phyloP scores from a whole-genome alignment of 2,888 invertebrate genomes.

The Petrophora chlorosata region DNA sequence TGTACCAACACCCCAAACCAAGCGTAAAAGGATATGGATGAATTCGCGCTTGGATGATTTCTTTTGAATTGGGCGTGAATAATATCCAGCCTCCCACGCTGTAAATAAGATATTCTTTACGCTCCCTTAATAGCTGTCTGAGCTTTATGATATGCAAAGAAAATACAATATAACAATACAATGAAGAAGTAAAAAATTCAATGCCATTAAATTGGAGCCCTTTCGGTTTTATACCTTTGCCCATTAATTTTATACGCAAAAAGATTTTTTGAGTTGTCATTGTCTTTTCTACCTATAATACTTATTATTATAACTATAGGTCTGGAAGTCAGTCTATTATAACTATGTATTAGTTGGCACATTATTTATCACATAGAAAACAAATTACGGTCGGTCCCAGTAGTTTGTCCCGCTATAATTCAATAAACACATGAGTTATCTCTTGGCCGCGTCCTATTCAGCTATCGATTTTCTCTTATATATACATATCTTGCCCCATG shows the following conservation, averaged over 20 bases:
- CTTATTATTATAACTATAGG: background rate
- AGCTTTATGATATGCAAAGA: conserved; percentile 33
- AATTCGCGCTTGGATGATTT: conserved; percentile 55
- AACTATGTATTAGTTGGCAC: no score
- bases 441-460: conserved; percentile 9
- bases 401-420: conserved; percentile 23
- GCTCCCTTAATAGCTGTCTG: conserved; percentile 38
- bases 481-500: conserved; percentile 6
- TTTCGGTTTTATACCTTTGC: conserved; percentile 14
- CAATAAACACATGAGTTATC: conserved; percentile 23
- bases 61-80: conserved; percentile 58
- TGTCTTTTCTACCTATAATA: background rate
- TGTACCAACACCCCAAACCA: conserved; percentile 47
- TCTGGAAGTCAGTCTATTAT: background rate
- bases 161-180: conserved; percentile 29
- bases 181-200: conserved; percentile 13
- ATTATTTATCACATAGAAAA: conserved; percentile 9
- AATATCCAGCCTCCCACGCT: conserved; percentile 47
- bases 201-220: conserved; percentile 5
- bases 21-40: conserved; percentile 60
- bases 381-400: conserved; percentile 23
- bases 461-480: conserved; percentile 14
- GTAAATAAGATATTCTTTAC: conserved; percentile 49
- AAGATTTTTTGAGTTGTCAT: background rate
- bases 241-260: conserved; percentile 6